These are phyloP conservation scores for Typhlichthys subterraneus DNA, from an alignment of 2,797 vertebrate species.

Conservation along the genomic window DNA sequence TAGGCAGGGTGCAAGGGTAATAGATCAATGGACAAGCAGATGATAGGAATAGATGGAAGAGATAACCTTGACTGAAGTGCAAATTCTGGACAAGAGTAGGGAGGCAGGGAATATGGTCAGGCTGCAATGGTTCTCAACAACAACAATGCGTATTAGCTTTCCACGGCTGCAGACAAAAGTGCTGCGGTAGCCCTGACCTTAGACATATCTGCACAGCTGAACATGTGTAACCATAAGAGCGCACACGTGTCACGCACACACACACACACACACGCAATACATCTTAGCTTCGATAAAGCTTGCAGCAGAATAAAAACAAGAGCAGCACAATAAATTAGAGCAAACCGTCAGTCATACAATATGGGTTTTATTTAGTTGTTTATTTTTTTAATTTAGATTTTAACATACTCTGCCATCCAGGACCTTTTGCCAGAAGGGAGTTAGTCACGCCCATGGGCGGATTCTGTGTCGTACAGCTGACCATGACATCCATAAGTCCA, in stretches of 20 bases:
- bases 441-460: too few species aligned
- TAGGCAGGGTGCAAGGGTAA: slow-evolving; percentile 74
- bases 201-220: not conserved
- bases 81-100: slow-evolving; percentile 45
- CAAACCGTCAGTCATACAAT: too few species aligned
- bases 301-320: too few species aligned
- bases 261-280: slow-evolving; percentile 11
- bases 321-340: too few species aligned
- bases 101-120: slow-evolving; percentile 1
- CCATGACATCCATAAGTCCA: too few species aligned
- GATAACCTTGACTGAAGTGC: slow-evolving; percentile 77
- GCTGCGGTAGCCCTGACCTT: slow-evolving; percentile 9
- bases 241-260: not conserved
- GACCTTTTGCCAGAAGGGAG: too few species aligned
- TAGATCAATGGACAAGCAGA: slow-evolving; percentile 81
- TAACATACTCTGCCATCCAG: not conserved
- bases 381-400: not conserved
- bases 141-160: slow-evolving; percentile 35
- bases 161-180: slow-evolving; percentile 29
- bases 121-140: slow-evolving; percentile 37
- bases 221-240: not conserved
- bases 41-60: slow-evolving; percentile 79
- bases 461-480: too few species aligned
- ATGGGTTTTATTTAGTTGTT: too few species aligned
- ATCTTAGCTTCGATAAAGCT: not conserved